Conservation (phyloP, 2,888 invertebrate species). For the Sinodicranocentrus sp. region DNA sequence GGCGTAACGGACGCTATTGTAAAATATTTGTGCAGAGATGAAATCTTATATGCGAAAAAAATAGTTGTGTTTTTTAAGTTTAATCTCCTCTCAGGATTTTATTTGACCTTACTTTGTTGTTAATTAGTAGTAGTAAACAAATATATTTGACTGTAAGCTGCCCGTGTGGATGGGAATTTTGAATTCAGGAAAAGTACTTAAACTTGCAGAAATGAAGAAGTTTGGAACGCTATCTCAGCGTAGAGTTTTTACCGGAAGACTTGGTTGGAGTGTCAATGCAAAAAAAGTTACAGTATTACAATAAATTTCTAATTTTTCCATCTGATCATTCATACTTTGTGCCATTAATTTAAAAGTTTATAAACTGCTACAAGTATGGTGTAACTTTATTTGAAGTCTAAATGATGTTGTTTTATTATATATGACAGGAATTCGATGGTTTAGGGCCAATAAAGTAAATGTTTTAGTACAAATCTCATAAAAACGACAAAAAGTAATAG, state of each 20-base stretch:
- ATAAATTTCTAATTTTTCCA: not conserved
- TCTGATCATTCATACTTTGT: conserved; percentile 1
- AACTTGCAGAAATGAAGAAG: no score
- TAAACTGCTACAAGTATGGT: not conserved
- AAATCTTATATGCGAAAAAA: no score
- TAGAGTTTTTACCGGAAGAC: no score
- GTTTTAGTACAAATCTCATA: no score
- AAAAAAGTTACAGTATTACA: conserved; percentile 17
- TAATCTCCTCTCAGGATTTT: conserved; percentile 14
- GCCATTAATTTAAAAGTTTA: conserved; percentile 29
- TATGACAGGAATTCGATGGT: not conserved
- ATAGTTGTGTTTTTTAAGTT: not conserved
- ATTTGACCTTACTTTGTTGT: conserved; percentile 7
- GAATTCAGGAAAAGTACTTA: not conserved
- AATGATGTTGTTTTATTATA: not conserved
- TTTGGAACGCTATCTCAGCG: no score
- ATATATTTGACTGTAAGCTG: no score
- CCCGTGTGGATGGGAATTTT: not conserved
- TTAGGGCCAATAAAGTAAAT: conserved; percentile 8
- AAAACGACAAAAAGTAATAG: no score
- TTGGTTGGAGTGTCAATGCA: conserved; percentile 20
- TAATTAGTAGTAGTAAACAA: no score
- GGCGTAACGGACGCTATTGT: no score
- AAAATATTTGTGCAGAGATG: no score
- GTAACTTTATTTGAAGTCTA: not conserved